Evolutionary conservation across 2,888 invertebrate species (phyloP), one percentile per base, ranked within the genome.

Genomic region (Leptinotarsa peninsularis): DNA sequence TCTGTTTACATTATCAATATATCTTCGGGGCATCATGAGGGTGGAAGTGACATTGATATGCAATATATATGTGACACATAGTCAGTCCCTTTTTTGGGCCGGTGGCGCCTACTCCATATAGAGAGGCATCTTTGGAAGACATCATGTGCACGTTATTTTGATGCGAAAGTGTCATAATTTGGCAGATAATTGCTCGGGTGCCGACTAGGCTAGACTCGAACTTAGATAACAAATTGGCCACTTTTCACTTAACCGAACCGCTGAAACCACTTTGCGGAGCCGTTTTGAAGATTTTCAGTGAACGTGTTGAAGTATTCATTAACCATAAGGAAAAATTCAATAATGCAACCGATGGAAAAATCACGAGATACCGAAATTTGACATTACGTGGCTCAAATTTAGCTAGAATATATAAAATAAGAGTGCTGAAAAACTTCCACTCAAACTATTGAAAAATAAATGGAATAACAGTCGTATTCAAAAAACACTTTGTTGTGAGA

Each of bases 111-210:
- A 63, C 50, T 74, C 79, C 80, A 81, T 81, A 74, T 76, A 75
- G 73, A 72, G 66, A 33, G 71, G 66, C 50, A 58, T 63, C 49
- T 33, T 58, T 72, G 63, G 75, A 73, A 68, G 71, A 71, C 70
- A 68, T 73, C 75, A 81, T 77, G 75, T 75, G 72, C 72, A 67
- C 73, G 75, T 56, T 21, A 52, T 72, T 73, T 76, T 74, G 79
- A 80, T 78, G 79, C 79, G 67, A 84, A 85, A 85, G 86, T 86
- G 86, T 86, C 85, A 86, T 86, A 86, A 86, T 86, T 86, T 86
- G 85, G 84, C 86, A 83, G 85, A 86, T 86, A 86, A 86, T 86
- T 85, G 87, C 83, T 80, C 80, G 84, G 87, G 87, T 86, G 87
- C 86, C 87, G 82, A 80, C 70, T 72, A 81, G 87, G 79, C 87